Evolutionary conservation across 2,888 invertebrate genomes (phyloP).

Genomic region (Caenorhabditis sinica): DNA sequence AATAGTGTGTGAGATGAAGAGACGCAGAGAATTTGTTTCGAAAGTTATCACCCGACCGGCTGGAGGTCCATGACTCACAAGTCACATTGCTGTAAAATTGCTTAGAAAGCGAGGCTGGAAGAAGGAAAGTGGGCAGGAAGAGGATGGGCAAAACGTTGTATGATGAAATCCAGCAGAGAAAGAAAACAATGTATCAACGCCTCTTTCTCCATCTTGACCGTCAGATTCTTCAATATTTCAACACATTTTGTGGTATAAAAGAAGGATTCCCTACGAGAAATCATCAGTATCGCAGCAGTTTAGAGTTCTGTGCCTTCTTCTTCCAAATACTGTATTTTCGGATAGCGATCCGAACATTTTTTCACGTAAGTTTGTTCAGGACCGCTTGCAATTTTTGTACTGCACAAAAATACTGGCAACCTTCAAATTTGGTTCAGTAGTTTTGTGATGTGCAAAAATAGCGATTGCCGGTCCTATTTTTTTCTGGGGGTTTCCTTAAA

Average conservation of each 20-base stretch:
- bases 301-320: neutral
- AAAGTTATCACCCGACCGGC: slow-evolving; percentile 53
- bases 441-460: slow-evolving; percentile 42
- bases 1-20: slow-evolving; percentile 27
- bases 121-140: slow-evolving; percentile 1
- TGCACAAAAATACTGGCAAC: slow-evolving; percentile 25
- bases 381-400: slow-evolving; percentile 44
- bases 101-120: slow-evolving; percentile 48
- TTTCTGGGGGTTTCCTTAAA: neutral
- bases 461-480: neutral
- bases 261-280: neutral
- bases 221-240: slow-evolving; percentile 17
- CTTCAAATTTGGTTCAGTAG: slow-evolving; percentile 1
- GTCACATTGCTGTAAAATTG: slow-evolving; percentile 59
- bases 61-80: slow-evolving; percentile 46
- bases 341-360: neutral
- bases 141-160: slow-evolving; percentile 4
- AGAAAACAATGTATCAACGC: slow-evolving; percentile 32
- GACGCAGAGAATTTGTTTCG: slow-evolving; percentile 42
- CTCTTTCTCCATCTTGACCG: slow-evolving; percentile 26
- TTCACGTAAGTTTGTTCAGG: neutral
- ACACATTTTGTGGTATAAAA: slow-evolving; percentile 15
- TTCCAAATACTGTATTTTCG: neutral
- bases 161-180: slow-evolving; percentile 44
- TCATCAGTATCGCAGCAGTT: neutral